phyloP scores from a whole-genome alignment of 2,888 invertebrate species.

The Agrochola lota region DNA sequence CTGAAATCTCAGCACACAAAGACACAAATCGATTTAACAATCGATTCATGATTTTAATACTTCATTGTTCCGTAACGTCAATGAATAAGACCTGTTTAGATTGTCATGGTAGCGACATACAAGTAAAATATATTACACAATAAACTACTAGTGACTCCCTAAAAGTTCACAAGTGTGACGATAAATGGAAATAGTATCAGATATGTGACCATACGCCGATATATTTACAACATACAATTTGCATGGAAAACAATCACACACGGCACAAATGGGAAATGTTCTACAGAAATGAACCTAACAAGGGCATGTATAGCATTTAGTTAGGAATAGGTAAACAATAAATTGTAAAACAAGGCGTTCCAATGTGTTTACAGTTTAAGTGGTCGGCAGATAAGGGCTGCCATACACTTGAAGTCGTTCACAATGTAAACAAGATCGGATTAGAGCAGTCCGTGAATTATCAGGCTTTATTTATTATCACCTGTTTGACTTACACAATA shows the following conservation, averaged over 20 bases:
- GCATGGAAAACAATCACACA: conserved; percentile 85
- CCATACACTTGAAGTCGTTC: conserved; percentile 74
- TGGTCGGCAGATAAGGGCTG: conserved; percentile 77
- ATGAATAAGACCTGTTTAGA: conserved; percentile 61
- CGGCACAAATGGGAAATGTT: conserved; percentile 81
- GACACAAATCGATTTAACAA: conserved; percentile 38
- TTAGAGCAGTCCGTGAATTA: conserved; percentile 84
- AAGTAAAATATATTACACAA: conserved; percentile 64
- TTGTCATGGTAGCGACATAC: conserved; percentile 58
- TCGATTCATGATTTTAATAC: conserved; percentile 50
- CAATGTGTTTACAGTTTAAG: conserved; percentile 85
- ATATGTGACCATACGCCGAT: conserved; percentile 81
- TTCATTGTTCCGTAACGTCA: conserved; percentile 56
- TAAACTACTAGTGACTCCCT: conserved; percentile 64
- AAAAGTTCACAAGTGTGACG: conserved; percentile 70
- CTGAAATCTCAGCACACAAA: conserved; percentile 34
- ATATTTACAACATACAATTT: conserved; percentile 83
- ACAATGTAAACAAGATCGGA: conserved; percentile 88
- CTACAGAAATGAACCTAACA: conserved; percentile 83
- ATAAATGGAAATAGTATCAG: conserved; percentile 83
- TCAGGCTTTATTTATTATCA: conserved; percentile 85
- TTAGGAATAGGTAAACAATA: conserved; percentile 85
- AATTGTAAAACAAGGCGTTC: conserved; percentile 81
- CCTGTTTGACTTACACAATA: conserved; percentile 78
- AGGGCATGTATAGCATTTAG: conserved; percentile 82